Conservation (phyloP, 2,888 invertebrate genomes). For the Lasioglossum vierecki region DNA sequence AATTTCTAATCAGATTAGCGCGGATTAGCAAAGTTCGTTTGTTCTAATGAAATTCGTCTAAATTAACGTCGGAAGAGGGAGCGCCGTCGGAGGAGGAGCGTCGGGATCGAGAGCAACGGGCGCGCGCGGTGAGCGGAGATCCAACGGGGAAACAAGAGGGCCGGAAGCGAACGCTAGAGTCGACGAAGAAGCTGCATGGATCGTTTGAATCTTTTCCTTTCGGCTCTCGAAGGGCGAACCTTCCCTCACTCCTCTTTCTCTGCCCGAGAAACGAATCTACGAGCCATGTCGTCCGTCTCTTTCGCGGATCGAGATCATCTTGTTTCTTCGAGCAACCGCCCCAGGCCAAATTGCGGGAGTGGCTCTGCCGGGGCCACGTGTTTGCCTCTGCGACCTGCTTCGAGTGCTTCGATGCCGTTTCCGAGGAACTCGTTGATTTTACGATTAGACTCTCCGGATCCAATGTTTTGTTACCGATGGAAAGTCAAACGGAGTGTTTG, state of each 20-base stretch:
- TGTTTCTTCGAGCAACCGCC: background rate
- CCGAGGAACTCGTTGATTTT: background rate
- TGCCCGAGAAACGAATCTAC: background rate
- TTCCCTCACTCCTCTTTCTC: background rate
- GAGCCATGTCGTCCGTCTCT: background rate
- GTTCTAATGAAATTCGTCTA: constrained; percentile 84
- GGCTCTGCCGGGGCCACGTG: background rate
- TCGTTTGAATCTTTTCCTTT: constrained; percentile 9
- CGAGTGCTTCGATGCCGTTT: background rate
- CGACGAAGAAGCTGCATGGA: constrained; percentile 17
- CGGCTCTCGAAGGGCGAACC: background rate
- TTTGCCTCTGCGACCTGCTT: background rate
- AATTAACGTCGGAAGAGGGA: constrained; percentile 81
- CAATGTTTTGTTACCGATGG: background rate
- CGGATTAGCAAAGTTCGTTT: constrained; percentile 84
- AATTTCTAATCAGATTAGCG: constrained; percentile 84
- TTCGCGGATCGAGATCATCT: constrained; percentile 7
- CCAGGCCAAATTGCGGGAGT: background rate
- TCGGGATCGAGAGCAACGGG: constrained; percentile 37
- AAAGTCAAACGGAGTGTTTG: background rate
- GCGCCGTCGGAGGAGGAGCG: constrained; percentile 60
- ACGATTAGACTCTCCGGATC: background rate
- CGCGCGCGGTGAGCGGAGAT: background rate
- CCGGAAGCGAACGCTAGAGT: constrained; percentile 8
- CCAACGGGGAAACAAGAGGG: constrained; percentile 7